These are phyloP conservation scores for Pseudachorutes palmiensis DNA, from an alignment of 1,140 invertebrate genomes.

Conservation along the genomic window DNA sequence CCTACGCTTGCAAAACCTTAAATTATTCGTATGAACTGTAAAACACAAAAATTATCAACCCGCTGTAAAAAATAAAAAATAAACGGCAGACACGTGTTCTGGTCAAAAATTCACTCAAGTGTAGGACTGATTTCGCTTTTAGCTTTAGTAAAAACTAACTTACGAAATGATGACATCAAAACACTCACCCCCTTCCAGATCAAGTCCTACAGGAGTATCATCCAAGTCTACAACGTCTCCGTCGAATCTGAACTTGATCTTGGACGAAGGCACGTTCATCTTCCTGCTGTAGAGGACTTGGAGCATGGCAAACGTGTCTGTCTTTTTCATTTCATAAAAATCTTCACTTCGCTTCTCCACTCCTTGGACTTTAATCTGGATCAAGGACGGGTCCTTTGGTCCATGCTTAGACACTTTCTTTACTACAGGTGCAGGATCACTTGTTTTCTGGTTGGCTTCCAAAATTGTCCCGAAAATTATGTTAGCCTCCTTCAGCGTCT, in stretches of 20 bases:
- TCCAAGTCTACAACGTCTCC: not conserved
- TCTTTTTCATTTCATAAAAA: conserved; percentile 9
- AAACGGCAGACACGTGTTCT: too few relatives aligned
- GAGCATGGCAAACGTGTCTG: not conserved
- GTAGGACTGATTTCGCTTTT: too few relatives aligned
- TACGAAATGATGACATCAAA: conserved; percentile 4
- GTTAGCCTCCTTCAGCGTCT: not conserved
- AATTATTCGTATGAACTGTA: too few relatives aligned
- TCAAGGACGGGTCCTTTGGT: not conserved
- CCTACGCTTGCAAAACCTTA: too few relatives aligned
- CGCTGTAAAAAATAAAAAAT: too few relatives aligned
- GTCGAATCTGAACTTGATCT: conserved; percentile 3
- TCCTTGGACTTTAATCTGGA: not conserved
- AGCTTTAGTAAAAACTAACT: too few relatives aligned
- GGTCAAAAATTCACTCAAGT: too few relatives aligned
- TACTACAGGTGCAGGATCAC: not conserved
- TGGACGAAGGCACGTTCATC: not conserved
- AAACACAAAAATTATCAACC: too few relatives aligned
- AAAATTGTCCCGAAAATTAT: not conserved
- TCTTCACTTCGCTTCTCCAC: not conserved
- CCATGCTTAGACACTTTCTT: not conserved
- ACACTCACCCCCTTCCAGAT: not conserved
- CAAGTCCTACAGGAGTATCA: not conserved
- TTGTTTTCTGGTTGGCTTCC: not conserved
- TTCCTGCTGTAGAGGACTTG: not conserved